These are phyloP conservation scores for Eumaeus atala DNA, from an alignment of 1,140 invertebrate genomes.

Conservation along the genomic window DNA sequence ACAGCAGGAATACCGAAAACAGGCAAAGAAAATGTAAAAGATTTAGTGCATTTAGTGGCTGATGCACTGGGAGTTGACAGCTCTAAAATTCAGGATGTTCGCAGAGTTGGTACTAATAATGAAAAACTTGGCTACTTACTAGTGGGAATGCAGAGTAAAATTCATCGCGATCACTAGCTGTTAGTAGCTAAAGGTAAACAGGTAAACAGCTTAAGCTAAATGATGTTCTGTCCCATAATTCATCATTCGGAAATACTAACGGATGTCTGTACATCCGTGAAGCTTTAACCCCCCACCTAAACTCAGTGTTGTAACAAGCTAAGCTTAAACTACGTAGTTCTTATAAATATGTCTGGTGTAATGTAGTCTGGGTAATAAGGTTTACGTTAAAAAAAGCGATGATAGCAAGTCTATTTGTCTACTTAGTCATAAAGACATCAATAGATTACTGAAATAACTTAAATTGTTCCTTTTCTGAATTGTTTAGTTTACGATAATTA, in stretches of 20 bases:
- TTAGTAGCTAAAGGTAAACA: not conserved
- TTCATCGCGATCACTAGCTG: not conserved
- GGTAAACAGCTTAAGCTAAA: slow-evolving; percentile 1
- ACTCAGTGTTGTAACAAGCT: too few species aligned
- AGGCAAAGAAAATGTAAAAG: not conserved
- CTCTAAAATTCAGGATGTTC: not conserved
- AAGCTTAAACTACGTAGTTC: too few species aligned
- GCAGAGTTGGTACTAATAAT: not conserved
- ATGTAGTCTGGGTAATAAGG: too few species aligned
- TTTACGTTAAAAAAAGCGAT: too few species aligned
- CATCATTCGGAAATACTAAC: not conserved
- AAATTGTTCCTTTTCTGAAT: too few species aligned
- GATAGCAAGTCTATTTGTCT: too few species aligned
- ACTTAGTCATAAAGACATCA: too few species aligned
- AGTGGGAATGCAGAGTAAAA: not conserved
- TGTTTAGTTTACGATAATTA: too few species aligned
- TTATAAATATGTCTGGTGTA: too few species aligned
- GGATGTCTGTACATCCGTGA: too few species aligned
- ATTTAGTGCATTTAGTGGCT: not conserved
- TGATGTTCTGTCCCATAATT: not conserved
- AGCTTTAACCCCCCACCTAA: too few species aligned
- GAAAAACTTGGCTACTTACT: not conserved
- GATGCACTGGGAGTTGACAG: not conserved
- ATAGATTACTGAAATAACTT: too few species aligned
- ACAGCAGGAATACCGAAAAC: not conserved